Evolutionary conservation across 30 jellyfish, hydroid and myxozoan genomes (phyloP).

Genomic region (Pseudorhiza aurosa): DNA sequence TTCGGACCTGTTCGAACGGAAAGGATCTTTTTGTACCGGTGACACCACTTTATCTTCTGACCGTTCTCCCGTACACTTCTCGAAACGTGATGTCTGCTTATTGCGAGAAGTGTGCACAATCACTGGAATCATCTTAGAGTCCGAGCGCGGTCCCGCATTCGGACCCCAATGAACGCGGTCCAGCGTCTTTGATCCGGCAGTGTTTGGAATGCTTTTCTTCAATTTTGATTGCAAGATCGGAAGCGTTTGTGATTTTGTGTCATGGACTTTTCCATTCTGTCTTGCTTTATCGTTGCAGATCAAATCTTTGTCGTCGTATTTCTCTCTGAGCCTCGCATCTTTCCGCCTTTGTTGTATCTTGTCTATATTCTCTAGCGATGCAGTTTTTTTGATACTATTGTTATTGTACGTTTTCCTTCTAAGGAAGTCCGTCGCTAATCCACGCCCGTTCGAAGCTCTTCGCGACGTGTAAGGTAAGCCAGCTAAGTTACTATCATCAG

Average conservation of each 20-base stretch:
- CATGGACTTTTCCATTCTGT: not conserved
- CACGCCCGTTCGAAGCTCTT: conserved; percentile 42
- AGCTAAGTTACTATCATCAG: conserved; percentile 18
- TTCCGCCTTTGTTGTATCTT: not conserved
- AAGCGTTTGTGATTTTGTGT: conserved; percentile 12
- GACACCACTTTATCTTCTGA: not conserved
- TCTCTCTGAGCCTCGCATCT: not conserved
- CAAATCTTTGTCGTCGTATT: not conserved
- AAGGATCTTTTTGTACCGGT: not conserved
- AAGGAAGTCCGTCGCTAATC: conserved; percentile 38
- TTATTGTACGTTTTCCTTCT: conserved; percentile 30
- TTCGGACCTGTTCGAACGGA: conserved; percentile 49
- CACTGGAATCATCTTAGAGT: conserved; percentile 63
- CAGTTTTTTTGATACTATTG: conserved; percentile 18
- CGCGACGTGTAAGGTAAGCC: conserved; percentile 72
- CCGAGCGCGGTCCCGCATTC: conserved; percentile 7
- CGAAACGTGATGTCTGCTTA: conserved; percentile 56
- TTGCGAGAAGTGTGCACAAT: conserved; percentile 53
- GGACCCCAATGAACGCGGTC: conserved; percentile 7
- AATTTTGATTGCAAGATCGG: conserved; percentile 44
- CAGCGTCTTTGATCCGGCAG: conserved; percentile 20
- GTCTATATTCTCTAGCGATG: conserved; percentile 36
- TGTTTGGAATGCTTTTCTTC: conserved; percentile 19
- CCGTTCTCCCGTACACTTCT: not conserved
- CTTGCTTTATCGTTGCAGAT: not conserved